A percentile compares a stretch with the other conserved stretches of the same genome.
Conservation (phyloP, 2,888 invertebrate genomes). For the Cybosia mesomella region DNA sequence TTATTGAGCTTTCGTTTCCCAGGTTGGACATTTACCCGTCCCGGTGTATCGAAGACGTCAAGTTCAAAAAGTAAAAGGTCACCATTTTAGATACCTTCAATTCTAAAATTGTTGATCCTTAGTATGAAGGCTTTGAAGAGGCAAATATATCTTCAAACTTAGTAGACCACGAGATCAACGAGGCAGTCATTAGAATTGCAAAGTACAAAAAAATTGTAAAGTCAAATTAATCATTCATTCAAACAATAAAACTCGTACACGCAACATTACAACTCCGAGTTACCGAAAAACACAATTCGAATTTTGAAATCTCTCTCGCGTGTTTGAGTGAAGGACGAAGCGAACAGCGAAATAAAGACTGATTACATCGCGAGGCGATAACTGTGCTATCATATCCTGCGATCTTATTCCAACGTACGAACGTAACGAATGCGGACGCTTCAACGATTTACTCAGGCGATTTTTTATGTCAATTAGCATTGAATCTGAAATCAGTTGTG, state of each 20-base stretch:
- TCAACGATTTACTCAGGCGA: constrained; percentile 65
- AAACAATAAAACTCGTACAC: neutral
- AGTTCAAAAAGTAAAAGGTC: no score
- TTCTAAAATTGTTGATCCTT: neutral
- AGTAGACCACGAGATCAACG: neutral
- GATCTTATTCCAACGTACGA: constrained; percentile 60
- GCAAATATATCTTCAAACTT: neutral
- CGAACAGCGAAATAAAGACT: constrained; percentile 53
- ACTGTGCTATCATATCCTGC: constrained; percentile 58
- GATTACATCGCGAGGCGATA: constrained; percentile 59
- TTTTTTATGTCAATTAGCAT: constrained; percentile 71
- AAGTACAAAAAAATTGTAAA: neutral
- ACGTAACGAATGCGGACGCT: constrained; percentile 61
- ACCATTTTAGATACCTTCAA: no score
- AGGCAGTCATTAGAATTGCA: neutral
- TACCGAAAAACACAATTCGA: constrained; percentile 30
- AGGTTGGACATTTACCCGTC: no score
- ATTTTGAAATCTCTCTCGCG: constrained; percentile 44
- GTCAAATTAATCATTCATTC: neutral
- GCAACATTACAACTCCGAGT: constrained; percentile 9
- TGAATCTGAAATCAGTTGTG: constrained; percentile 54
- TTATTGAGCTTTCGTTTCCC: no score
- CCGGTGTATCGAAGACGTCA: no score
- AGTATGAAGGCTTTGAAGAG: neutral
- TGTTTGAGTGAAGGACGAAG: constrained; percentile 49